A percentile compares a stretch with the other conserved stretches of the same genome.
Conservation (phyloP, 2,113 vertebrate species). For the Cheirogaleus medius region DNA sequence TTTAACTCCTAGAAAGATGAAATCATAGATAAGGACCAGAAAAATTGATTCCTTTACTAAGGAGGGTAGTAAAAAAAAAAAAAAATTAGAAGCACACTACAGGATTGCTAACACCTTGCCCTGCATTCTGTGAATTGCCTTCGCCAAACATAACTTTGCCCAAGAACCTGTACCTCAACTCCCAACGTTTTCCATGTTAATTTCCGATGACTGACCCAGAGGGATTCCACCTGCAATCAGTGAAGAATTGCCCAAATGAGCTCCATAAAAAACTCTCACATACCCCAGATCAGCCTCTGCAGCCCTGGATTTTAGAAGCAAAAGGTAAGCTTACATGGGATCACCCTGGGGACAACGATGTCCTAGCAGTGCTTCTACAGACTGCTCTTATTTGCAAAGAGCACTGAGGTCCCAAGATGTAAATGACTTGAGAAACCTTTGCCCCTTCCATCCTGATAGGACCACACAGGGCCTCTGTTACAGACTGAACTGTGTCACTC, state of each 20-base stretch:
- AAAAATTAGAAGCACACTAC: too few species aligned
- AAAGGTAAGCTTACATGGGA: neutral
- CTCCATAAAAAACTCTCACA: neutral
- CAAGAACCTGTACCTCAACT: neutral
- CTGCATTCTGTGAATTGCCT: too few species aligned
- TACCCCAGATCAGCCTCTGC: neutral
- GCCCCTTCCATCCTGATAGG: neutral
- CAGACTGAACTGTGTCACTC: neutral
- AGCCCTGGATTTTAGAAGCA: neutral
- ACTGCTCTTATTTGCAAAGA: neutral
- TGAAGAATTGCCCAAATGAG: neutral
- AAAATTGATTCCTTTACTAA: neutral
- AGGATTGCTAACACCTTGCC: too few species aligned
- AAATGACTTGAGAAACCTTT: neutral
- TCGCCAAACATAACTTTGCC: neutral
- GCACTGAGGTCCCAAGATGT: neutral
- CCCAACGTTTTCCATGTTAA: neutral
- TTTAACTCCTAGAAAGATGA: neutral
- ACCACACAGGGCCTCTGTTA: neutral
- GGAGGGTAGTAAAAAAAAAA: neutral
- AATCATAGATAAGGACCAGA: neutral
- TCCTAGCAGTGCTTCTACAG: fast-evolving
- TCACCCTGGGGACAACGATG: fast-evolving
- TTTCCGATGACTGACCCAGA: neutral
- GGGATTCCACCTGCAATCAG: too few species aligned